Conservation (phyloP, 2,888 invertebrate species). For the Anorthoa munda region DNA sequence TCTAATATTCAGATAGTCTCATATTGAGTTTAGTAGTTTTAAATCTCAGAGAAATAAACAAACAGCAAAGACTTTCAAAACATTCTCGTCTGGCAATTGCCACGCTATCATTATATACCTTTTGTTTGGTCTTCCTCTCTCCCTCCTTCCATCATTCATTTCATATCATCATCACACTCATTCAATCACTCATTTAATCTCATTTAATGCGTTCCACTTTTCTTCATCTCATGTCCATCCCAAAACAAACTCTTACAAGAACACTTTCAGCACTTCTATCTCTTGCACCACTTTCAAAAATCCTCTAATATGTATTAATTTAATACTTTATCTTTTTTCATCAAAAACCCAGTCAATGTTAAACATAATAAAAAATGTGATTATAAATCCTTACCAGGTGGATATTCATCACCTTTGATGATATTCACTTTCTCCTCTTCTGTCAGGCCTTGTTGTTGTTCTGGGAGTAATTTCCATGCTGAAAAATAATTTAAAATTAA, state of each 20-base stretch:
- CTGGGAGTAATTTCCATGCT: constrained; percentile 76
- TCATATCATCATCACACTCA: too few species aligned
- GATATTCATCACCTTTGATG: constrained; percentile 70
- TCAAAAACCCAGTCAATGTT: too few species aligned
- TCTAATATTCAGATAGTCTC: too few species aligned
- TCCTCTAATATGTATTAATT: background rate
- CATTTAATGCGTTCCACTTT: background rate
- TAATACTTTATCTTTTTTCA: background rate
- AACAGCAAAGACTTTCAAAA: too few species aligned
- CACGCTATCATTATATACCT: too few species aligned
- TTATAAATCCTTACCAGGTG: constrained; percentile 71
- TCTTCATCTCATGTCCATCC: background rate
- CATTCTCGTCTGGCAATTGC: too few species aligned
- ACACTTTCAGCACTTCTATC: background rate
- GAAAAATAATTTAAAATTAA: constrained; percentile 48
- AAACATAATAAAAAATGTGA: background rate
- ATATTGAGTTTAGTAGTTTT: too few species aligned
- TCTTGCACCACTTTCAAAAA: background rate
- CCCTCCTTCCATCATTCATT: background rate
- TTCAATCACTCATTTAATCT: background rate
- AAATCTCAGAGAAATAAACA: too few species aligned
- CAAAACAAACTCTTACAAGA: background rate
- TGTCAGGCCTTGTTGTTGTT: constrained; percentile 56
- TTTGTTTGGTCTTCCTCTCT: background rate
- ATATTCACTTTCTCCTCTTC: constrained; percentile 68